These are phyloP conservation scores for Todiramphus saurophagus DNA, from an alignment of 2,113 vertebrate species.

Conservation along the genomic window DNA sequence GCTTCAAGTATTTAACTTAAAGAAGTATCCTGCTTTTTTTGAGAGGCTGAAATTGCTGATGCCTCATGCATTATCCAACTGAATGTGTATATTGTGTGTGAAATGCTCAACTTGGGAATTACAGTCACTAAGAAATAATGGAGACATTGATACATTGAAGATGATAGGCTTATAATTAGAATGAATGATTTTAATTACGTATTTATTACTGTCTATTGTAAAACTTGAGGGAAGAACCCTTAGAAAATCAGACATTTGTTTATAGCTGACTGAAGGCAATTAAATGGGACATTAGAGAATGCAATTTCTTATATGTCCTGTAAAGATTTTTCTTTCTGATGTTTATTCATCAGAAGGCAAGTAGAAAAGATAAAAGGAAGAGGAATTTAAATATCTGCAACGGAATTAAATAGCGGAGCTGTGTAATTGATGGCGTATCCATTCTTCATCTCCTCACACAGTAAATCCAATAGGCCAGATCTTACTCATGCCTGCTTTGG, in stretches of 20 bases:
- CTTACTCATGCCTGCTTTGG: background rate
- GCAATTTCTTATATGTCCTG: background rate
- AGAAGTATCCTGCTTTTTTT: background rate
- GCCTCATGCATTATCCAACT: background rate
- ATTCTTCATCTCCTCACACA: background rate
- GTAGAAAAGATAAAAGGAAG: background rate
- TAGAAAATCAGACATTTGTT: background rate
- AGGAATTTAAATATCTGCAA: background rate
- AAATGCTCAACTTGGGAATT: background rate
- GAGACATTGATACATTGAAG: background rate
- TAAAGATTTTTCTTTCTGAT: background rate
- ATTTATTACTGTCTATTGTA: background rate
- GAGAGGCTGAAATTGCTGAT: background rate
- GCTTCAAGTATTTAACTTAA: background rate
- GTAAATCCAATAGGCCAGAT: background rate
- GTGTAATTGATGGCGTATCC: background rate
- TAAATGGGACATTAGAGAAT: background rate
- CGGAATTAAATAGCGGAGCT: background rate
- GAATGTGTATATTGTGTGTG: background rate
- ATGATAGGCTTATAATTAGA: background rate
- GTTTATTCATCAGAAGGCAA: background rate
- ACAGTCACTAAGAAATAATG: background rate
- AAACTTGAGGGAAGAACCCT: background rate
- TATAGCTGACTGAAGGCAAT: background rate
- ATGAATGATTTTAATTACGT: slow-evolving; percentile 6